These are phyloP conservation scores for Andrena minutula DNA, from an alignment of 2,888 invertebrate genomes.

Conservation along the genomic window DNA sequence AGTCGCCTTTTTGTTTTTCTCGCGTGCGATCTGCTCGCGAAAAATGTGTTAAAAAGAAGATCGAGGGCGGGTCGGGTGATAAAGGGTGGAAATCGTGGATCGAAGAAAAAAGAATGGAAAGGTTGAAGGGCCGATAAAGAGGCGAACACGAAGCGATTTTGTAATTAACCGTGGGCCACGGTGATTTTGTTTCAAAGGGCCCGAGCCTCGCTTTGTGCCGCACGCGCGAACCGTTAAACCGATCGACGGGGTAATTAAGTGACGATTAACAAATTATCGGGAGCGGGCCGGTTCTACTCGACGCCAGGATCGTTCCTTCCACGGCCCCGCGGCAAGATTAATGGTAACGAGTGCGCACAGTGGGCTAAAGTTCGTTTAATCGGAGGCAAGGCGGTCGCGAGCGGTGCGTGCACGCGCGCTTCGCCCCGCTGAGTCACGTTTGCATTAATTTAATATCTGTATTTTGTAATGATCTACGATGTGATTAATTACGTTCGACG, in stretches of 20 bases:
- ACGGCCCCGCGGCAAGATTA: conserved; percentile 46
- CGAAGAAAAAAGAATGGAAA: background rate
- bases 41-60: background rate
- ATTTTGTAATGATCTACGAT: conserved; percentile 19
- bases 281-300: conserved; percentile 24
- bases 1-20: background rate
- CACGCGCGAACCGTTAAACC: conserved; percentile 58
- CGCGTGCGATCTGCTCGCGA: too few species aligned
- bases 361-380: conserved; percentile 41
- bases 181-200: conserved; percentile 25
- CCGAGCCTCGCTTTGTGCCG: conserved; percentile 41
- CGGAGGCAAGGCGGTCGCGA: conserved; percentile 27
- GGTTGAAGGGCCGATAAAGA: conserved; percentile 41
- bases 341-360: conserved; percentile 32
- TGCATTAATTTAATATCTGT: conserved; percentile 32
- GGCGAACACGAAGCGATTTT: conserved; percentile 44
- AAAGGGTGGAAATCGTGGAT: conserved; percentile 1
- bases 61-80: background rate
- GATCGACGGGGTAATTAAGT: conserved; percentile 60
- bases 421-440: conserved; percentile 22
- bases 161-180: conserved; percentile 46
- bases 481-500: background rate
- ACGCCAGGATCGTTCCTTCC: conserved; percentile 3
- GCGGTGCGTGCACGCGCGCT: conserved; percentile 12
- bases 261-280: conserved; percentile 59